Evolutionary conservation across 1,140 invertebrate genomes (phyloP).

Genomic region (Pseudomyrmex dendroicus): DNA sequence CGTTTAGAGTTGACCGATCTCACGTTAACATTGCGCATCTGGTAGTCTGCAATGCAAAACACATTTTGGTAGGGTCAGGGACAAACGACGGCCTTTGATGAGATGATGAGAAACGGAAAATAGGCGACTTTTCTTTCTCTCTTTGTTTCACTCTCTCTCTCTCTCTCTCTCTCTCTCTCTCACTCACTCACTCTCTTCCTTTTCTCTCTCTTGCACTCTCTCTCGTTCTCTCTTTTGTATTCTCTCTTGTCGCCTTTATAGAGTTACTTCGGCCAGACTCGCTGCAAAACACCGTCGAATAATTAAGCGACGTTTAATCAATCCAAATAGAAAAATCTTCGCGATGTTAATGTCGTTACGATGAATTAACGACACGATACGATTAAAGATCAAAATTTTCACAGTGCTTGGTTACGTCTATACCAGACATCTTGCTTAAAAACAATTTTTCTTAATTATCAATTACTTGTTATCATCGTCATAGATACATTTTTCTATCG

Average conservation of each 20-base stretch:
- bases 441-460: constrained; percentile 2
- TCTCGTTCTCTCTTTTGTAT: constrained; percentile 40
- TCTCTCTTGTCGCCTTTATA: constrained; percentile 33
- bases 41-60: constrained; percentile 90
- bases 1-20: constrained; percentile 90
- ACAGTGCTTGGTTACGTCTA: not conserved
- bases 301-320: constrained; percentile 9
- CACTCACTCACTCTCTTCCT: not conserved
- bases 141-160: constrained; percentile 16
- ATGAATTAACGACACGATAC: not conserved
- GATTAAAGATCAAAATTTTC: not conserved
- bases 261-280: constrained; percentile 31
- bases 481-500: constrained; percentile 13
- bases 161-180: constrained; percentile 20
- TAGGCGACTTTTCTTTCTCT: constrained; percentile 60
- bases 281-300: constrained; percentile 29
- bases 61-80: constrained; percentile 84
- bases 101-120: constrained; percentile 70
- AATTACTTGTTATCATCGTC: not conserved
- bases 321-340: not conserved
- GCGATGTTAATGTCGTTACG: not conserved
- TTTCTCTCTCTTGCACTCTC: not conserved
- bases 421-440: not conserved
- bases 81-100: constrained; percentile 81
- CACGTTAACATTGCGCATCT: constrained; percentile 91